phyloP scores from a whole-genome alignment of 2,797 vertebrate genomes.

The Echiichthys vipera region DNA sequence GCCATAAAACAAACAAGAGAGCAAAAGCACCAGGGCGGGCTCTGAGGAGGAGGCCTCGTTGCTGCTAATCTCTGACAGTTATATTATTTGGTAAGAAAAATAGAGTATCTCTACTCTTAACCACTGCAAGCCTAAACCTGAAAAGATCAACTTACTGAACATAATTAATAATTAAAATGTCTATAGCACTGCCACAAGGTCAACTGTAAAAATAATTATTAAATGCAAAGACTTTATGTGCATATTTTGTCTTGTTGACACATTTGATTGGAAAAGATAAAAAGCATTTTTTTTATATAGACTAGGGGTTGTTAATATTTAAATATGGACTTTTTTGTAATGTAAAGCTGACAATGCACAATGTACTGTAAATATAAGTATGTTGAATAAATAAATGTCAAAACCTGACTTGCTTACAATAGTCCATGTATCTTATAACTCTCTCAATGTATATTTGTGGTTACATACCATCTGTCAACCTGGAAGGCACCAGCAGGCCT shows the following conservation, averaged over 20 bases:
- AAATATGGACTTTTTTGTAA: slow-evolving; percentile 23
- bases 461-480: slow-evolving; percentile 90
- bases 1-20: slow-evolving; percentile 83
- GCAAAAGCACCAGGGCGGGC: slow-evolving; percentile 78
- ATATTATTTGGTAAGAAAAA: slow-evolving; percentile 5
- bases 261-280: slow-evolving; percentile 19
- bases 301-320: slow-evolving; percentile 38
- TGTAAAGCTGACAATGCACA: not conserved
- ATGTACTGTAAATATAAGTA: slow-evolving; percentile 46
- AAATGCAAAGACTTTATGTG: slow-evolving; percentile 23
- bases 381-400: slow-evolving; percentile 51
- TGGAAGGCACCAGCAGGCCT: slow-evolving; percentile 93
- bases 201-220: not conserved
- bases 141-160: slow-evolving; percentile 38
- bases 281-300: slow-evolving; percentile 29
- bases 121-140: slow-evolving; percentile 13
- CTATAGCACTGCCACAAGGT: slow-evolving; percentile 13
- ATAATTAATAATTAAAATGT: not conserved
- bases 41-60: slow-evolving; percentile 87
- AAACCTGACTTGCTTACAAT: not conserved
- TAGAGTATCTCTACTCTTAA: slow-evolving; percentile 14
- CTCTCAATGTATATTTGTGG: not conserved
- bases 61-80: slow-evolving; percentile 74
- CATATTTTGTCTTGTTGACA: slow-evolving; percentile 21
- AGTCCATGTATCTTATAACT: not conserved